Evolutionary conservation across 2,888 invertebrate genomes (phyloP).

Genomic region (Hirtodrosophila cameraria): DNA sequence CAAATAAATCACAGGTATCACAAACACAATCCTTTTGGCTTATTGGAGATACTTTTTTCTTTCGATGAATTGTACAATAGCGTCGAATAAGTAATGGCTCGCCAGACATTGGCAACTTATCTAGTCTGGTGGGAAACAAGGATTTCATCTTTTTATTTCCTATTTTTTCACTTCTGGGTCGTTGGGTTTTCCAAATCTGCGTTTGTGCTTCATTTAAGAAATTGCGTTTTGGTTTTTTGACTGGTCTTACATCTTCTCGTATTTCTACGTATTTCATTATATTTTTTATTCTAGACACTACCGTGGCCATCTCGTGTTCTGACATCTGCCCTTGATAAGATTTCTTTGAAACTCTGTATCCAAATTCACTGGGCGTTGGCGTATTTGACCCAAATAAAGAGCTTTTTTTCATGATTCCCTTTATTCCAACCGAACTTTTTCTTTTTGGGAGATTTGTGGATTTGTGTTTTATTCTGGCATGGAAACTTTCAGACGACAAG

Average conservation of each 20-base stretch:
- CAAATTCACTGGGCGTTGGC: too few relatives aligned
- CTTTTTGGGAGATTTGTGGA: too few relatives aligned
- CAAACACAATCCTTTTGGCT: neutral
- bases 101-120: neutral
- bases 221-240: neutral
- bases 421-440: too few relatives aligned
- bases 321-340: too few relatives aligned
- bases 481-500: too few relatives aligned
- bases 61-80: slow-evolving; percentile 5
- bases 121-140: neutral
- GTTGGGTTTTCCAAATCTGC: slow-evolving; percentile 5
- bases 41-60: neutral
- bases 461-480: too few relatives aligned
- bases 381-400: too few relatives aligned
- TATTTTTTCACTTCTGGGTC: neutral
- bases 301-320: neutral
- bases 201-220: slow-evolving; percentile 27
- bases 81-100: slow-evolving; percentile 22
- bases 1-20: neutral
- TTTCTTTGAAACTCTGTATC: too few relatives aligned
- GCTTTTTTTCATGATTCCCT: too few relatives aligned
- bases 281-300: slow-evolving; percentile 1
- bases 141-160: neutral
- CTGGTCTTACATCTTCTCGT: neutral
- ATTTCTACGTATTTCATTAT: slow-evolving; percentile 7